A percentile compares a stretch with the other conserved stretches of the same genome.
Conservation (phyloP, 2,888 invertebrate genomes). For the Sylvicola fuscatus region DNA sequence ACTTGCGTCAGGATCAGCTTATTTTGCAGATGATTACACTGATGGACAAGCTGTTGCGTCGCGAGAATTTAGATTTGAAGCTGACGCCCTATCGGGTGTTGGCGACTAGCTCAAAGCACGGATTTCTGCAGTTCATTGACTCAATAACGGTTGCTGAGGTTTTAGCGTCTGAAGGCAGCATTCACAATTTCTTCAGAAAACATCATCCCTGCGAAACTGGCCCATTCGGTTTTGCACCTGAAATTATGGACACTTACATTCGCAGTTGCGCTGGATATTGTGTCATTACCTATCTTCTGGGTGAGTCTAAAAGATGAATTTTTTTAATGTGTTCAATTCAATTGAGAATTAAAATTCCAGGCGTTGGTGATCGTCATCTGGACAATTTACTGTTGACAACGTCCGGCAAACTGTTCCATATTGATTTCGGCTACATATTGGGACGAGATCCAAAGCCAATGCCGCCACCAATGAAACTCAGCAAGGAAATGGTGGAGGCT, state of each 20-base stretch:
- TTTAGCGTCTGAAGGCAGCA: slow-evolving; percentile 64
- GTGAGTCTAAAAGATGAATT: slow-evolving; percentile 18
- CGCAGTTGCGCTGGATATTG: slow-evolving; percentile 94
- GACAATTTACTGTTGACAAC: slow-evolving; percentile 89
- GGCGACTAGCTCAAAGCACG: slow-evolving; percentile 89
- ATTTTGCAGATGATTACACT: slow-evolving; percentile 94
- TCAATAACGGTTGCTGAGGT: slow-evolving; percentile 87
- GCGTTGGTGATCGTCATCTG: slow-evolving; percentile 93
- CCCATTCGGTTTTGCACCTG: slow-evolving; percentile 76
- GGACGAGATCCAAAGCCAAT: slow-evolving; percentile 97
- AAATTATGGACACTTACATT: slow-evolving; percentile 96
- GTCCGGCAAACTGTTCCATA: slow-evolving; percentile 83
- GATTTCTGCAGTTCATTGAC: slow-evolving; percentile 90
- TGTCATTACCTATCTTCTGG: slow-evolving; percentile 88
- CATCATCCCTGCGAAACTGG: slow-evolving; percentile 73
- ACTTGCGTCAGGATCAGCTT: slow-evolving; percentile 90
- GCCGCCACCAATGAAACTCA: slow-evolving; percentile 97
- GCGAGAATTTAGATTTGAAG: slow-evolving; percentile 92
- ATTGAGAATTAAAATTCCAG: slow-evolving; percentile 23
- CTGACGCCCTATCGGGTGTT: slow-evolving; percentile 89
- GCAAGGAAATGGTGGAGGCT: slow-evolving; percentile 97
- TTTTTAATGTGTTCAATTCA: not conserved
- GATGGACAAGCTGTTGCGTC: slow-evolving; percentile 86
- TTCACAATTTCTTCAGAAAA: slow-evolving; percentile 83
- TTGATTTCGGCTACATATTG: slow-evolving; percentile 94